Evolutionary conservation across 2,797 vertebrate genomes (phyloP), one percentile per base, ranked within the genome.

Genomic region (Acrocephalus scirpaceus): DNA sequence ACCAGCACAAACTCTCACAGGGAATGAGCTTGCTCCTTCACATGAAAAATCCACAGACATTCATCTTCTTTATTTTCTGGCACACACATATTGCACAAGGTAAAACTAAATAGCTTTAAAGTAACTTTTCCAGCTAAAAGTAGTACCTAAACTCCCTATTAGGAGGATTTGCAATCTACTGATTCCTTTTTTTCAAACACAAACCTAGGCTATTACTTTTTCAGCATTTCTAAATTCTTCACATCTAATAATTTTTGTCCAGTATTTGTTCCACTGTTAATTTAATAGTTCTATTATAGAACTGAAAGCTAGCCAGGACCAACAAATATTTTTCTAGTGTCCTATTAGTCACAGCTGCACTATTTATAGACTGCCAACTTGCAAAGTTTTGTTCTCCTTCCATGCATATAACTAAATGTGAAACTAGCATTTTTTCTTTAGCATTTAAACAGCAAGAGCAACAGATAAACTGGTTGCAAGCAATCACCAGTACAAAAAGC

Each of bases 31-130:
- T 58, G 32, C 30, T 51, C 38, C 38, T 84, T 26, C 40, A 60
- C 7, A 26, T 1, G 13, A 88, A 85, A 53, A 48, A 38, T 42
- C 7, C 48, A 58, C 73, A 72, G n/a, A 62, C 17, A 44, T 20
- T 62, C 12, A 84, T 27, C 26, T 30, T 34, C 32, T 65, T 21
- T 36, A 50, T 34, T 34, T 27, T 66, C 29, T 56, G 60, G 12
- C 15, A 16, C 7, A 48, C 12, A 62, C 0, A 23, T 4, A 58
- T 10, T 1, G 3, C 15, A 56, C 4, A 32, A 11, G 22, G 26
- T n/a, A 77, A 36, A 16, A 67, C 13, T 38, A 65, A 23, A 47
- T 0, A 42, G 32, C 14, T 70, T 76, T 38, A 73, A 81, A 86
- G 38, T 27, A 57, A 78, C 44, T 72, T 56, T 44, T n/a, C 23